Base-by-base conservation (phyloP, 1,140 invertebrate species). In the Orius insidiosus region DNA sequence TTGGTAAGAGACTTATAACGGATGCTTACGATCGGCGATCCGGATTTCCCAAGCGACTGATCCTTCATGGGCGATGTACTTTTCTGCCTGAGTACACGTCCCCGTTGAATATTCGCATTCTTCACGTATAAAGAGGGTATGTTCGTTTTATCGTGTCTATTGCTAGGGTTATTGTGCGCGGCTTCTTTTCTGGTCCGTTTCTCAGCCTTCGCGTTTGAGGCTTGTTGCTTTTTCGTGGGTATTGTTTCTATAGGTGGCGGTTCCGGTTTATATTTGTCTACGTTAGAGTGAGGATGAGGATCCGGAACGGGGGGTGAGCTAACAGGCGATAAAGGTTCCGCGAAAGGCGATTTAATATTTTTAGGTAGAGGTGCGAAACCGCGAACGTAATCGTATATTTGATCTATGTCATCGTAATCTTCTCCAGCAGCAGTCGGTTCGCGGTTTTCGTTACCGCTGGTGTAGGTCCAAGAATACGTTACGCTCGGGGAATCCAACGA, bases 351-450 rank as follows among this genome's bases (percentile, higher is more conserved):
- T 49, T 78, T 72, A 18, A 83, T 70, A 56, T 73, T 81, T 59
- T 86, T 87, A 0, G 86, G 85, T 24, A 92, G 66, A 0, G 87
- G 85, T 9, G 84, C 83, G 55, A 92, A 84, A 0, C 89, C 89
- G 38, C 89, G 68, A 0, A 96, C 87, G 60, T 94, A 95, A 59
- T 90, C 86, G 61, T 96, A 96, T 48, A 96, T 89, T 63, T 93
- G 86, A 67, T 96, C 89, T 53, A 94, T 92, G 64, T 96, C 89
- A 55, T 93, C 86, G 63, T 93, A 92, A 53, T 93, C 85, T 57
- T 85, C 82, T 54, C 45, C 62, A 60, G 53, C 54, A 56, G 16
- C 52, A 43, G 55, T 59, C 57, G 56, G 58, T 59, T 58, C 55
- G 54, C 61, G 53, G 58, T 61, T 58, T 46, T 61, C 59, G 50